Conservation (phyloP, 2,797 vertebrate genomes). For the Buphagus erythrorhynchus region DNA sequence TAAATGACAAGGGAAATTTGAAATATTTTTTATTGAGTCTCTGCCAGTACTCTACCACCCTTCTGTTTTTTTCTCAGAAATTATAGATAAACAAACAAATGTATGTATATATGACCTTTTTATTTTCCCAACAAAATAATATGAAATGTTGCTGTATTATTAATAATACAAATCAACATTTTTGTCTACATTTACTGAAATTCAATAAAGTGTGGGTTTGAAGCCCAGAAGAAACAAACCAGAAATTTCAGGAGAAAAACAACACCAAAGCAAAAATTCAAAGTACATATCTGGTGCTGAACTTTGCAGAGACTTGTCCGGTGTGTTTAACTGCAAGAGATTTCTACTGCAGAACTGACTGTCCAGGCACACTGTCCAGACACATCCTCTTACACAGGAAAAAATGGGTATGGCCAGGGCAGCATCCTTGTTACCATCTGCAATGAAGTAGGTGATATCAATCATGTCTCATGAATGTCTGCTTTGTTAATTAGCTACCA, state of each 20-base stretch:
- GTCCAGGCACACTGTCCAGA: neutral
- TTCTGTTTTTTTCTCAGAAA: neutral
- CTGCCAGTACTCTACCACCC: neutral
- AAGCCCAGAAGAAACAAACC: neutral
- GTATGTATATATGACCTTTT: neutral
- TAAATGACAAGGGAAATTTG: neutral
- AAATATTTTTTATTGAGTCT: neutral
- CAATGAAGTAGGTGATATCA: neutral
- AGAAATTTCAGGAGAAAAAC: neutral
- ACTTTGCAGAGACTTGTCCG: neutral
- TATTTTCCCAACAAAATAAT: neutral
- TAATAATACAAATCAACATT: neutral
- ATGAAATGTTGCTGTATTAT: rapidly evolving
- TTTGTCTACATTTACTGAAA: neutral
- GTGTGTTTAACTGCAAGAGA: neutral
- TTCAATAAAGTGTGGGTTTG: neutral
- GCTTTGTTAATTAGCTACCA: neutral
- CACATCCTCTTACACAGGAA: neutral
- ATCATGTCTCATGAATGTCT: neutral
- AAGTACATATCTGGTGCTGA: neutral
- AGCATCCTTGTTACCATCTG: neutral
- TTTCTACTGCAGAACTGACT: neutral
- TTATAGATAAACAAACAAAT: neutral
- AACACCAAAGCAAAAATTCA: neutral
- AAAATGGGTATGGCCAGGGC: neutral